These are phyloP conservation scores for Asobara japonica DNA, from an alignment of 1,140 invertebrate genomes.

Conservation along the genomic window DNA sequence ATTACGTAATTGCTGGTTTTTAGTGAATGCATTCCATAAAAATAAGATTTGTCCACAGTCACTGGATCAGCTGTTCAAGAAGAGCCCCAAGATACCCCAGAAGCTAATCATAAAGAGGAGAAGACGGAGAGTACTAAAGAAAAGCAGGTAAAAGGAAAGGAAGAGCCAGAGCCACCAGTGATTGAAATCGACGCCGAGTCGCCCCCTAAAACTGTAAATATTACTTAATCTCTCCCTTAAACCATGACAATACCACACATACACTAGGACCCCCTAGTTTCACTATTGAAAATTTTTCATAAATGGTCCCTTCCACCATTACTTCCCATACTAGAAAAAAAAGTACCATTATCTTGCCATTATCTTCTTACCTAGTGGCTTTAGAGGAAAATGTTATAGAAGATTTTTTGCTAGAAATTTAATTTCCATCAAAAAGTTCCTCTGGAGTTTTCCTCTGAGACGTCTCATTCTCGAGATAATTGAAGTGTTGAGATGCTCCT, in stretches of 20 bases:
- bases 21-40: not conserved
- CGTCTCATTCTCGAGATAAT: too few relatives aligned
- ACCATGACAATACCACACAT: not conserved
- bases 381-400: too few relatives aligned
- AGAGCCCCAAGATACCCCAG: constrained; percentile 46
- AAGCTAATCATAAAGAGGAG: constrained; percentile 47
- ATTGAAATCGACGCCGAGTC: constrained; percentile 30
- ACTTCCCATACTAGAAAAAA: too few relatives aligned
- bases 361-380: too few relatives aligned
- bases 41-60: constrained; percentile 30
- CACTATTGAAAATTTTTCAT: not conserved
- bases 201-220: constrained; percentile 38
- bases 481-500: too few relatives aligned
- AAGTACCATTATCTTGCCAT: too few relatives aligned
- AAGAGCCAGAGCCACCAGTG: constrained; percentile 14
- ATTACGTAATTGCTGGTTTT: too few relatives aligned
- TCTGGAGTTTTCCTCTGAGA: too few relatives aligned
- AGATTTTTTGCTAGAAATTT: too few relatives aligned
- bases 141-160: constrained; percentile 30
- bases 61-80: constrained; percentile 46
- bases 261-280: not conserved
- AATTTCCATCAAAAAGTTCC: too few relatives aligned
- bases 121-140: constrained; percentile 42
- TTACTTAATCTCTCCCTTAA: not conserved
- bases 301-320: not conserved